These are phyloP conservation scores for Haliaeetus leucogaster DNA, from an alignment of 2,113 vertebrate species.

Conservation along the genomic window DNA sequence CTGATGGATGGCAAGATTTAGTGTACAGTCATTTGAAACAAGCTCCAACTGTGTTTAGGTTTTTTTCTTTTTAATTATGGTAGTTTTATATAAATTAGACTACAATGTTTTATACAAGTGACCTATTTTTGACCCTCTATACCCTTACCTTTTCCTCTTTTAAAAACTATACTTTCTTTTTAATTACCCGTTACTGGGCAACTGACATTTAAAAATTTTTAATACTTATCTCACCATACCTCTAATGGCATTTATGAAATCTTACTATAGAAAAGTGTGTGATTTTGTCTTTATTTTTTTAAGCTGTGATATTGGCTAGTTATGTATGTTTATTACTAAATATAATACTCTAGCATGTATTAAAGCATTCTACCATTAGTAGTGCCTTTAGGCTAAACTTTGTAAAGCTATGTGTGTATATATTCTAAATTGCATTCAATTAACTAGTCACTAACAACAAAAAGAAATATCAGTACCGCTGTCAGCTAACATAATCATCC, in stretches of 20 bases:
- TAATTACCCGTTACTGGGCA: conserved; percentile 56
- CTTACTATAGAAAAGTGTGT: conserved; percentile 74
- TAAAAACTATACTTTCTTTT: conserved; percentile 70
- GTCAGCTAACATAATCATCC: conserved; percentile 71
- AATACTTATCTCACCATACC: conserved; percentile 70
- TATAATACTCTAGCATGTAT: conserved; percentile 91
- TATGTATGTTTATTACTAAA: conserved; percentile 81
- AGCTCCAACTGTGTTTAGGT: conserved; percentile 37
- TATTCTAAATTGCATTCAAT: conserved; percentile 71
- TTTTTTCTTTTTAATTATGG: conserved; percentile 64
- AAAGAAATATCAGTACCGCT: conserved; percentile 80
- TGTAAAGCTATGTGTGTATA: conserved; percentile 83
- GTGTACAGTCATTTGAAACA: conserved; percentile 32
- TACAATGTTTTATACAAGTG: conserved; percentile 73
- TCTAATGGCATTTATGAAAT: conserved; percentile 74
- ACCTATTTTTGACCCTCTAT: conserved; percentile 65
- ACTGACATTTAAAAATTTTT: conserved; percentile 56
- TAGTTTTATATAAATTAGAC: conserved; percentile 77
- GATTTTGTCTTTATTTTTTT: conserved; percentile 69
- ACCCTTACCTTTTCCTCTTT: conserved; percentile 57
- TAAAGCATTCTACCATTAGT: conserved; percentile 88
- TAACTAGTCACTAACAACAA: conserved; percentile 77
- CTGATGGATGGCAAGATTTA: conserved; percentile 45
- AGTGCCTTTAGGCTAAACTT: conserved; percentile 82
- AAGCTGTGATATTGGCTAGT: conserved; percentile 88